Conservation (phyloP, 2,113 vertebrate species). For the Mus pahari region DNA sequence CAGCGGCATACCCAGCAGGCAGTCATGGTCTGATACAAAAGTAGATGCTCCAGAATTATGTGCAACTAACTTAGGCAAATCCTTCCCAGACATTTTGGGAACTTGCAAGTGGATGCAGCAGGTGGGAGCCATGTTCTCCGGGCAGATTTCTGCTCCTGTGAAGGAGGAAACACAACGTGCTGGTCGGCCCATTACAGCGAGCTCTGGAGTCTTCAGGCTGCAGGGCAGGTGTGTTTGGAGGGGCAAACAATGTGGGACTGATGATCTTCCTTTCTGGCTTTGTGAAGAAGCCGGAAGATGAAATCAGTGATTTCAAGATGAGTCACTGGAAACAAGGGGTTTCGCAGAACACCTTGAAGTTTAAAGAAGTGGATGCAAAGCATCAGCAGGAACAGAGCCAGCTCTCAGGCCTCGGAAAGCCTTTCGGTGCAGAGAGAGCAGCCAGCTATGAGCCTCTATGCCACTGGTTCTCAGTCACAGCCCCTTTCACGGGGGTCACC, state of each 20-base stretch:
- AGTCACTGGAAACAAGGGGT: conserved; percentile 78
- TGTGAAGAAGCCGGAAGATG: conserved; percentile 72
- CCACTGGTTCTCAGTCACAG: not conserved
- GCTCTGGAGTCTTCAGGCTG: conserved; percentile 54
- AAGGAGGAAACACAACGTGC: conserved; percentile 44
- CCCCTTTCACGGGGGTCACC: not conserved
- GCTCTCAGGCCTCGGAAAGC: not conserved
- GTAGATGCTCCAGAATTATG: not conserved
- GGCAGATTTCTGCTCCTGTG: conserved; percentile 42
- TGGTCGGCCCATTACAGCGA: conserved; percentile 54
- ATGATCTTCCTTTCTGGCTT: conserved; percentile 76
- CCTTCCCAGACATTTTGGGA: not conserved
- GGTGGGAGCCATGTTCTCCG: not conserved
- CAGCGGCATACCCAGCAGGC: not conserved
- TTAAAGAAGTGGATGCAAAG: conserved; percentile 52
- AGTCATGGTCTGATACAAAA: not conserved
- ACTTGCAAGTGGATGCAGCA: conserved; percentile 18
- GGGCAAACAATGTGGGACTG: conserved; percentile 72
- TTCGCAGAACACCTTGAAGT: conserved; percentile 74
- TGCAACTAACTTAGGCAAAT: not conserved
- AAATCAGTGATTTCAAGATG: conserved; percentile 76
- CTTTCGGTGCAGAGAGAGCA: not conserved
- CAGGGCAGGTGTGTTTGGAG: conserved; percentile 62
- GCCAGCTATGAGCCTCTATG: not conserved
- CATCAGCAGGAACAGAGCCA: conserved; percentile 19